Percentiles rank a stretch among this genome's conserved stretches.
These are phyloP conservation scores for Theocolax elegans DNA, from an alignment of 1,140 invertebrate species.

Conservation along the genomic window DNA sequence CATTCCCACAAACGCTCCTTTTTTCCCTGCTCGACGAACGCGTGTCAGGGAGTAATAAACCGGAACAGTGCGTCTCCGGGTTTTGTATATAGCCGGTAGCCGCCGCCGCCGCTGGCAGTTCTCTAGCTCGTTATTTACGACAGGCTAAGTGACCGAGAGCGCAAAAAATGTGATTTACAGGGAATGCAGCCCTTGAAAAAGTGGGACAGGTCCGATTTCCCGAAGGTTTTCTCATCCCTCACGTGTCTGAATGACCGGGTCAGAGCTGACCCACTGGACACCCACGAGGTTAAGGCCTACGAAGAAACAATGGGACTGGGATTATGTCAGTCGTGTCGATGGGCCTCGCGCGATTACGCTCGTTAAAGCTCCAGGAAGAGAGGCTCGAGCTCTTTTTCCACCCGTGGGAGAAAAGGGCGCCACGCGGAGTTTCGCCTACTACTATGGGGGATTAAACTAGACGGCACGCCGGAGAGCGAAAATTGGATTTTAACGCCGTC, in stretches of 20 bases:
- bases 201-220: constrained; percentile 35
- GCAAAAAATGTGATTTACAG: constrained; percentile 42
- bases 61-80: constrained; percentile 5
- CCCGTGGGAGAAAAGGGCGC: neutral
- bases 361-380: constrained; percentile 12
- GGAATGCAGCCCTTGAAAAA: neutral
- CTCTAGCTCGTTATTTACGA: constrained; percentile 46
- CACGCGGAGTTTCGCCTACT: neutral
- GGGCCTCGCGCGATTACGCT: constrained; percentile 11
- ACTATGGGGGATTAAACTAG: neutral
- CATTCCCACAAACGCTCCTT: neutral
- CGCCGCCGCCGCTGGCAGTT: neutral
- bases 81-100: constrained; percentile 9
- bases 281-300: constrained; percentile 36
- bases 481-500: constrained; percentile 3
- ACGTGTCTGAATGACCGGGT: constrained; percentile 38
- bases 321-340: constrained; percentile 31
- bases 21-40: neutral
- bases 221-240: constrained; percentile 27
- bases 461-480: neutral
- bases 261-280: constrained; percentile 49
- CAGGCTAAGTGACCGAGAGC: constrained; percentile 39
- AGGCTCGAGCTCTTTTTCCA: neutral
- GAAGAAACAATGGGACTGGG: neutral
- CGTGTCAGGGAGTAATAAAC: constrained; percentile 29